Evolutionary conservation across 2,113 vertebrate genomes (phyloP).

Genomic region (Diadophis punctatus): DNA sequence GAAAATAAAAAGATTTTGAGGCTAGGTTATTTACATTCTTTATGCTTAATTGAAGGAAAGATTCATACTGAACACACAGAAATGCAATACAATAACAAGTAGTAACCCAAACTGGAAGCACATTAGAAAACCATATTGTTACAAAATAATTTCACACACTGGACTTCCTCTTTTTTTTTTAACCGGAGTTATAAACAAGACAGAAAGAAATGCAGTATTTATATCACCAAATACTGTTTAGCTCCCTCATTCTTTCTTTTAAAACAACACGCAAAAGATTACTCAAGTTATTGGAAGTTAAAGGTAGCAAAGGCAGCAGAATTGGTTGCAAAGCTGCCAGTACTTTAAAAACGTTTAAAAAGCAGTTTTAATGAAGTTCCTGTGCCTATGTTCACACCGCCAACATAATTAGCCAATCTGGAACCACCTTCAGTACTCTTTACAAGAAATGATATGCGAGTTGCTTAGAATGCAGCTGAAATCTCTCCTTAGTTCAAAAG

Average conservation of each 20-base stretch:
- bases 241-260: not conserved
- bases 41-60: not conserved
- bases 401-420: not conserved
- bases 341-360: not conserved
- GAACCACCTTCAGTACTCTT: not conserved
- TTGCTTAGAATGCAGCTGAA: not conserved
- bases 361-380: not conserved
- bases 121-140: conserved; percentile 13
- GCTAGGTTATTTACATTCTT: not conserved
- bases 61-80: not conserved
- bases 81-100: not conserved
- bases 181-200: conserved; percentile 40
- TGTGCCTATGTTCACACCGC: not conserved
- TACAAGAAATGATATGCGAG: not conserved
- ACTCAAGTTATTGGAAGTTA: not conserved
- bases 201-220: conserved; percentile 46
- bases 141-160: conserved; percentile 51
- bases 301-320: not conserved
- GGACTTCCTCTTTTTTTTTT: conserved; percentile 61
- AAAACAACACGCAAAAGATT: not conserved
- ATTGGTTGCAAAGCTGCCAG: not conserved
- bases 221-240: conserved; percentile 37
- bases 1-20: not conserved
- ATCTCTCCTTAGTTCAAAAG: not conserved
- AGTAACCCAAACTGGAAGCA: not conserved